Evolutionary conservation across 1,140 invertebrate genomes (phyloP), one percentile per base, ranked within the genome.

Genomic region (Thrips palmi): DNA sequence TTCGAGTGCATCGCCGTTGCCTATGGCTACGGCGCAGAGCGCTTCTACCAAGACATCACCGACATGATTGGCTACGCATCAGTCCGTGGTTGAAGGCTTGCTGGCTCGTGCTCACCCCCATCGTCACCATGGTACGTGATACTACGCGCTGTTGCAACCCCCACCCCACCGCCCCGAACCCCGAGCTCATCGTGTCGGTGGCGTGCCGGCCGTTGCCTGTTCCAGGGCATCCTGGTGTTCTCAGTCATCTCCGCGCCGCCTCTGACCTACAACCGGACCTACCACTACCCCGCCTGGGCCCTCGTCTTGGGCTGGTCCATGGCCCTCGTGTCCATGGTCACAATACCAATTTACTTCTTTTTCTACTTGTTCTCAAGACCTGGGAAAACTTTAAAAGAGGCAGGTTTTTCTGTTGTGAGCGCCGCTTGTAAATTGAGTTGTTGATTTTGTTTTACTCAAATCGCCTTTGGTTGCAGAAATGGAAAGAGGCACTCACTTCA

Each of bases 241-340:
- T 76, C 73, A 48, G 59, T 74, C 25, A 51, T 77, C 2, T 63
- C 72, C 42, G 77, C 77, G 40, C 52, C 67, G 42, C 73, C 73
- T 7, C 50, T 82, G 11, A 68, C 62, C 17, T 74, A 79, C 44
- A 70, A 68, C 17, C 59, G 60, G 19, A 59, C 57, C 14, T 81
- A 82, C 50, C 57, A 66, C 20, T 84, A 77, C 54, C 80, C 80
- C 2, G 48, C 55, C n/a, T 81, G 77, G 76, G 77, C 74, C 2
- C 67, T 81, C 44, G 53, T 67, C n/a, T 58, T 83, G 39, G 80
- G 80, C 1, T 71, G 73, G 48, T 53, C 64, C 24, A 62, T 84
- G 45, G 77, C 75, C 31, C 53, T 80, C n/a, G 68, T 74, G 0
- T 83, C 80, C 0, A 79, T 85, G 64, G 54, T 75, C 3, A 69